These are phyloP conservation scores for Betta splendens DNA, from an alignment of 2,797 vertebrate genomes.

Conservation along the genomic window DNA sequence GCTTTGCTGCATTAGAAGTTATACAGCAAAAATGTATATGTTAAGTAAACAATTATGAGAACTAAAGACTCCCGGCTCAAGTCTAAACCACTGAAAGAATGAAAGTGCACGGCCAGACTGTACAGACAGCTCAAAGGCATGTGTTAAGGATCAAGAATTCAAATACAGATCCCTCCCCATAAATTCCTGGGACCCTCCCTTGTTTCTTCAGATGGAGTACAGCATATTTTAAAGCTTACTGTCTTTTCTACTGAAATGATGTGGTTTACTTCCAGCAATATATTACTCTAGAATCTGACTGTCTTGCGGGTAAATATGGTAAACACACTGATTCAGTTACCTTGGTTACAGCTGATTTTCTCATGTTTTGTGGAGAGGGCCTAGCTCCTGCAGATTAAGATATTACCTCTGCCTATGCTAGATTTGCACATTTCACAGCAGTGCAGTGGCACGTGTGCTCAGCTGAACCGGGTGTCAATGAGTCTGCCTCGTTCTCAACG, in stretches of 20 bases:
- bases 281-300: not conserved
- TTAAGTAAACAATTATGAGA: slow-evolving; percentile 35
- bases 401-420: slow-evolving; percentile 19
- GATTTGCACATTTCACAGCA: slow-evolving; percentile 38
- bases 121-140: slow-evolving; percentile 39
- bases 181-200: slow-evolving; percentile 58
- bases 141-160: slow-evolving; percentile 35
- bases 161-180: slow-evolving; percentile 42
- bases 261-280: not conserved
- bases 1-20: slow-evolving; percentile 28
- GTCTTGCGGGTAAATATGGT: slow-evolving; percentile 6
- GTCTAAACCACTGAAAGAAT: slow-evolving; percentile 61
- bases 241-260: not conserved
- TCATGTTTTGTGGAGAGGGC: slow-evolving; percentile 10
- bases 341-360: slow-evolving; percentile 14
- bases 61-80: slow-evolving; percentile 35
- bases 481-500: slow-evolving; percentile 44
- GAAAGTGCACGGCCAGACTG: slow-evolving; percentile 35
- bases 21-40: slow-evolving; percentile 24
- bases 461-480: slow-evolving; percentile 42
- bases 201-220: slow-evolving; percentile 1
- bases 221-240: slow-evolving; percentile 15
- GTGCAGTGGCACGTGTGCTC: slow-evolving; percentile 28
- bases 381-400: slow-evolving; percentile 34
- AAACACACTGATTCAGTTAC: slow-evolving; percentile 8